phyloP scores from a whole-genome alignment of 2,113 vertebrate genomes.

The Burhinus bistriatus region DNA sequence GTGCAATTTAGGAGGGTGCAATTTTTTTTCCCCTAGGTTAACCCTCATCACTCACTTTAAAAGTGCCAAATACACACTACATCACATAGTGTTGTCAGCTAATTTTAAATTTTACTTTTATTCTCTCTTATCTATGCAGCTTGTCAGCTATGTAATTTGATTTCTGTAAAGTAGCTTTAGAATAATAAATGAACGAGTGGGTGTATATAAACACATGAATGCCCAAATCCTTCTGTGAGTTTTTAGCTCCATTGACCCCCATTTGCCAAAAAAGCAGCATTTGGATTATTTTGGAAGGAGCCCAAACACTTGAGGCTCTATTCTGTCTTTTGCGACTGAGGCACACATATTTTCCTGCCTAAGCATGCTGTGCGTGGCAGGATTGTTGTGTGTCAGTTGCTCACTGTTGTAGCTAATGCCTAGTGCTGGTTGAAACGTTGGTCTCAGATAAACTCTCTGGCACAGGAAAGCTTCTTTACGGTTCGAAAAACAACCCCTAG shows the following conservation, averaged over 20 bases:
- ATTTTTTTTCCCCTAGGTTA: background rate
- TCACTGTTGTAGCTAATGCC: slow-evolving; percentile 48
- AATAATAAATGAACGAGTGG: slow-evolving; percentile 69
- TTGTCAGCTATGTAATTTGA: slow-evolving; percentile 73
- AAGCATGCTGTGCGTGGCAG: slow-evolving; percentile 57
- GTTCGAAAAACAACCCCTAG: background rate
- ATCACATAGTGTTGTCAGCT: slow-evolving; percentile 54
- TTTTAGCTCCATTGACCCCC: slow-evolving; percentile 68
- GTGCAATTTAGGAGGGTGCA: slow-evolving; percentile 47
- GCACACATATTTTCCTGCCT: slow-evolving; percentile 62
- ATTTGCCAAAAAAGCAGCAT: slow-evolving; percentile 65
- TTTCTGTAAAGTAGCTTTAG: slow-evolving; percentile 70
- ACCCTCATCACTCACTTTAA: slow-evolving; percentile 30
- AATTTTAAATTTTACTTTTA: slow-evolving; percentile 61
- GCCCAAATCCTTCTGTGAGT: slow-evolving; percentile 67
- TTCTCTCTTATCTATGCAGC: slow-evolving; percentile 65
- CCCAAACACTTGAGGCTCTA: slow-evolving; percentile 66
- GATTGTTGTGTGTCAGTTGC: slow-evolving; percentile 51
- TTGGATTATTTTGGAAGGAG: slow-evolving; percentile 70
- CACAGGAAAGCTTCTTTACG: background rate
- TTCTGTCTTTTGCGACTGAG: slow-evolving; percentile 62
- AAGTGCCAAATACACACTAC: slow-evolving; percentile 26
- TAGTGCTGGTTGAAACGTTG: slow-evolving; percentile 28
- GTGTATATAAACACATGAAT: slow-evolving; percentile 69
- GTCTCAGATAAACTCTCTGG: slow-evolving; percentile 43